Percentiles rank a stretch among this genome's conserved stretches.
phyloP scores from a whole-genome alignment of 1,140 invertebrate species.

The Chelonus insularis region DNA sequence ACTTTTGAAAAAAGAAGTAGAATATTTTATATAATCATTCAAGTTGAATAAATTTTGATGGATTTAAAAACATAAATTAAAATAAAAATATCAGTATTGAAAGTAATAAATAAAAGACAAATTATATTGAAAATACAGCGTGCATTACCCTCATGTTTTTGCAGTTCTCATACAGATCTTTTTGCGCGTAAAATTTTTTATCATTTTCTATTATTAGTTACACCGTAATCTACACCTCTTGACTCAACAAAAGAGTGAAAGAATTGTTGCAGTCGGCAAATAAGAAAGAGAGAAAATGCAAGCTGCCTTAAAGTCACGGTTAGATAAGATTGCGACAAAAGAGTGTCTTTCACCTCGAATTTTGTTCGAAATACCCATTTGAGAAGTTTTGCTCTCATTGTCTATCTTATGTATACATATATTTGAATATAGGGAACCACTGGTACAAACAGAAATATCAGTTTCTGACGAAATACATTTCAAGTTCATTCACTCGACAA shows the following conservation, averaged over 20 bases:
- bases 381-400: not conserved
- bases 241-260: constrained; percentile 25
- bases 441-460: too few species aligned
- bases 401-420: not conserved
- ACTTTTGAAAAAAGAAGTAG: too few species aligned
- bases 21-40: too few species aligned
- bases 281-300: constrained; percentile 15
- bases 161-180: constrained; percentile 41
- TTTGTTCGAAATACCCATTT: constrained; percentile 6
- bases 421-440: too few species aligned
- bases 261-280: not conserved
- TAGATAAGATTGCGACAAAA: constrained; percentile 14
- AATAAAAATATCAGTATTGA: not conserved
- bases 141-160: constrained; percentile 48
- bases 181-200: constrained; percentile 56
- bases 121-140: constrained; percentile 33
- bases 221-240: constrained; percentile 49
- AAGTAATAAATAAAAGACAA: constrained; percentile 12
- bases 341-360: constrained; percentile 23
- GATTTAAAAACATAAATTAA: not conserved
- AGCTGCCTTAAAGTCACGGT: constrained; percentile 1
- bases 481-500: constrained; percentile 20
- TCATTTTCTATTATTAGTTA: constrained; percentile 53
- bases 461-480: constrained; percentile 11
- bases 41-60: too few species aligned